A percentile compares a stretch with the other conserved stretches of the same genome.
These are phyloP conservation scores for Mus caroli DNA, from an alignment of 2,797 vertebrate species.

Conservation along the genomic window DNA sequence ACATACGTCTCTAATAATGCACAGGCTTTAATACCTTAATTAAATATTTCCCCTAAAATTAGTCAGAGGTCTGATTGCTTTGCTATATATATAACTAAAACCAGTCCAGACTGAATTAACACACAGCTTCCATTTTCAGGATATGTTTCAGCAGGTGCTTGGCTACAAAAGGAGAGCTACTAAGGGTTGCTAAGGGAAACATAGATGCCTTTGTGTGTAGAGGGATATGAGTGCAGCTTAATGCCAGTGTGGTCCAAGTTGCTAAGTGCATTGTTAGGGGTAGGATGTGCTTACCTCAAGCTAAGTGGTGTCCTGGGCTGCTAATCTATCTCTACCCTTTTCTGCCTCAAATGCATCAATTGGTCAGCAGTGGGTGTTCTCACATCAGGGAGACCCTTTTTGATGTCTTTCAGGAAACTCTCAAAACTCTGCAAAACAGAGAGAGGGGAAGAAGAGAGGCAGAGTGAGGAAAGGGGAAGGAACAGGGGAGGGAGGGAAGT, in stretches of 20 bases:
- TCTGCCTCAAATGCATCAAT: neutral
- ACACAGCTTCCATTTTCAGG: neutral
- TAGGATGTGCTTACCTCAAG: neutral
- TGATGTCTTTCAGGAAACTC: neutral
- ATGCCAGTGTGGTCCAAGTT: neutral
- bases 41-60: neutral
- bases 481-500: neutral
- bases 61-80: neutral
- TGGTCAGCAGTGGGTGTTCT: neutral
- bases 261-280: neutral
- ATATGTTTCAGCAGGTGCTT: neutral
- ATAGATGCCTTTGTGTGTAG: neutral
- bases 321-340: neutral
- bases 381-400: neutral
- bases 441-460: neutral
- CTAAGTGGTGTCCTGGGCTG: neutral
- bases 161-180: neutral
- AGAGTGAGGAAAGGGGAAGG: neutral
- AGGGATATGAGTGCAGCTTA: neutral
- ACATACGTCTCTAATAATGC: neutral
- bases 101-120: neutral
- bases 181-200: neutral
- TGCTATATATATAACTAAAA: neutral
- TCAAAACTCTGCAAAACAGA: neutral
- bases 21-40: neutral